Base-by-base conservation (phyloP, 2,888 invertebrate species). In the Lithophane leautieri region DNA sequence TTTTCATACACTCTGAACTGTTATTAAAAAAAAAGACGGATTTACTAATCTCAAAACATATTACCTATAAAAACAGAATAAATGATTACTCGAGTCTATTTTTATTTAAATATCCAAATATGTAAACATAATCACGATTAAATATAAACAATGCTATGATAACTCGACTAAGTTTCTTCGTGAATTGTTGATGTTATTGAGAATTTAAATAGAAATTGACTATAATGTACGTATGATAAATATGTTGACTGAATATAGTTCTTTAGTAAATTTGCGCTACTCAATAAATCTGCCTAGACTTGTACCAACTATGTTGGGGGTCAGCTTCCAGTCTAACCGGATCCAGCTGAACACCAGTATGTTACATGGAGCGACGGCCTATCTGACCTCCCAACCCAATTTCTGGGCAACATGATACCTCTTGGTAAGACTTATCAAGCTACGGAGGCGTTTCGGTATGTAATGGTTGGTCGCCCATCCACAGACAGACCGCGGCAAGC, bases 21-120 rank as follows among this genome's bases (percentile, higher is more conserved):
- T 62, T 79, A 50, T 60, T 60, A 42, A 58, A 44, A 56, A 44
- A 28, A 70, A 79, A 62, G 40, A 79, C 61, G 70, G 44, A 79
- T 66, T 56, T 56, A 72, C 12, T 58, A 83, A 81, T 81, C 81
- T 81, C 81, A 79, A 56, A 58, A 76, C n/a, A 25, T 50, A 63
- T 60, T 44, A 65, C 28, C 16, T 67, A 61, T 44, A 56, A 54
- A 67, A 42, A 65, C 28, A 44, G 25, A 62, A 60, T 69, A 52
- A 60, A 54, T 78, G n/a, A 8, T 44, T 14, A 25, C 14, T 69
- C 19, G 28, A 56, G 22, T 44, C 6, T 8, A 2, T 83, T 54
- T 63, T 44, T 22, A 25, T 71, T 65, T 14, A 25, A 14, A 28
- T 69, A 54, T 79, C 47, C 63, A 44, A 56, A 65, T 40, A 6